phyloP scores from a whole-genome alignment of 2,113 vertebrate genomes.

The Zosterops pallidus region DNA sequence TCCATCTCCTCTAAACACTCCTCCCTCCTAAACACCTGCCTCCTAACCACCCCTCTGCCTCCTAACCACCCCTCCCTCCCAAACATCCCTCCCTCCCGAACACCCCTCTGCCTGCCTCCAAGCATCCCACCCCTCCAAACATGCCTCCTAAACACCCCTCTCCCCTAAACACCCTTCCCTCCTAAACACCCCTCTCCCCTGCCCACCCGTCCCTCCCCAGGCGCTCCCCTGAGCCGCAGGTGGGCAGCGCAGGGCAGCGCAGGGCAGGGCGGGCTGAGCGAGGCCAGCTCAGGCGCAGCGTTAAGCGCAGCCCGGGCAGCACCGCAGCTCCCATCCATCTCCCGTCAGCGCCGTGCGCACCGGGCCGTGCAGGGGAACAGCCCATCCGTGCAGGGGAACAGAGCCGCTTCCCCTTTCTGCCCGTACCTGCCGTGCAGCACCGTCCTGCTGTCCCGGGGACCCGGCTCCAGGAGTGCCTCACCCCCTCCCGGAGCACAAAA shows the following conservation, averaged over 20 bases:
- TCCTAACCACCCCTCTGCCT: no score
- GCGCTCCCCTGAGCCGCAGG: not conserved
- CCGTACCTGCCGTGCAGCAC: not conserved
- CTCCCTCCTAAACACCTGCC: not conserved
- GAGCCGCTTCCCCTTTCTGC: not conserved
- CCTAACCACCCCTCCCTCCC: no score
- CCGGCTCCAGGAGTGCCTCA: fast-evolving
- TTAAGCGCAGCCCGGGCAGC: not conserved
- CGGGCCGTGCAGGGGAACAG: not conserved
- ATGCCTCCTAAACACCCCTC: no score
- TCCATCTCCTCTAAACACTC: no score
- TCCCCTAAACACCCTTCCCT: no score
- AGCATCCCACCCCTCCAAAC: no score
- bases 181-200: not conserved
- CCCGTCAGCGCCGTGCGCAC: not conserved
- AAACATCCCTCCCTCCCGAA: no score
- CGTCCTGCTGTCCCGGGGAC: not conserved
- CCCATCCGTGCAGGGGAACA: no score
- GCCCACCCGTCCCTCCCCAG: not conserved
- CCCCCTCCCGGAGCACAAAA: fast-evolving
- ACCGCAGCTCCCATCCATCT: not conserved
- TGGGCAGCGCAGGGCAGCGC: fast-evolving
- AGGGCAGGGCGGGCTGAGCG: not conserved
- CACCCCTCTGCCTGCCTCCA: no score
- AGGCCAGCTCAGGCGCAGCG: not conserved